phyloP scores from a whole-genome alignment of 2,888 invertebrate species.

The Dasysyrphus albostriatus region DNA sequence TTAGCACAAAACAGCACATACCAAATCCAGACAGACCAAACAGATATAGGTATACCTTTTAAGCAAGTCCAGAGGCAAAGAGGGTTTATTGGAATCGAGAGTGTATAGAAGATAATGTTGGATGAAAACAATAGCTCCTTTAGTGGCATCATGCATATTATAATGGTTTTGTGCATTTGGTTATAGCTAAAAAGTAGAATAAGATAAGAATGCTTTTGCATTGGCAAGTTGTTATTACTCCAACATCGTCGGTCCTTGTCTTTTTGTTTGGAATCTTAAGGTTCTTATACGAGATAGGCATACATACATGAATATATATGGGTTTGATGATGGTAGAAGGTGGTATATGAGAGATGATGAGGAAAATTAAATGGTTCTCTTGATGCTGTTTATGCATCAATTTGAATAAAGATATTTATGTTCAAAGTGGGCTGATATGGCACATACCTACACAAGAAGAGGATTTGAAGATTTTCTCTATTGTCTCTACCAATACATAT shows the following conservation, averaged over 20 bases:
- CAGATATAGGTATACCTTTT: not conserved
- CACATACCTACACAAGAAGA: slow-evolving; percentile 1
- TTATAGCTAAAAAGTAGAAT: slow-evolving; percentile 20
- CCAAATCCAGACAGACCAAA: slow-evolving; percentile 2
- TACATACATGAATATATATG: not conserved
- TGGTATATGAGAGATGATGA: not conserved
- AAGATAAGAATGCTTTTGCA: slow-evolving; percentile 52
- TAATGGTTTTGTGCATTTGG: slow-evolving; percentile 59
- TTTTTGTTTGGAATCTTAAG: not conserved
- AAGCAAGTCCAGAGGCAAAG: not conserved
- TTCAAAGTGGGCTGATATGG: not conserved
- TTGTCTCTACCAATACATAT: not conserved
- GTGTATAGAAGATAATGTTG: not conserved
- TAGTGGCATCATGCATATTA: slow-evolving; percentile 11
- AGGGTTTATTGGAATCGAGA: slow-evolving; percentile 8
- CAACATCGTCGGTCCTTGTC: not conserved
- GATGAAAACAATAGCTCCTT: slow-evolving; percentile 45
- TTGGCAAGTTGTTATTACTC: slow-evolving; percentile 55
- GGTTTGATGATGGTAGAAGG: slow-evolving; percentile 1
- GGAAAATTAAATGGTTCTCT: not conserved
- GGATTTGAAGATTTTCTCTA: slow-evolving; percentile 20
- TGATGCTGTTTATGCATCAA: slow-evolving; percentile 21
- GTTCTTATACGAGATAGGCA: not conserved
- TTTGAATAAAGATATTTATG: slow-evolving; percentile 33
- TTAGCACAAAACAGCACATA: slow-evolving; percentile 1